phyloP scores from a whole-genome alignment of 2,113 vertebrate species.

The Bothrops jararaca region DNA sequence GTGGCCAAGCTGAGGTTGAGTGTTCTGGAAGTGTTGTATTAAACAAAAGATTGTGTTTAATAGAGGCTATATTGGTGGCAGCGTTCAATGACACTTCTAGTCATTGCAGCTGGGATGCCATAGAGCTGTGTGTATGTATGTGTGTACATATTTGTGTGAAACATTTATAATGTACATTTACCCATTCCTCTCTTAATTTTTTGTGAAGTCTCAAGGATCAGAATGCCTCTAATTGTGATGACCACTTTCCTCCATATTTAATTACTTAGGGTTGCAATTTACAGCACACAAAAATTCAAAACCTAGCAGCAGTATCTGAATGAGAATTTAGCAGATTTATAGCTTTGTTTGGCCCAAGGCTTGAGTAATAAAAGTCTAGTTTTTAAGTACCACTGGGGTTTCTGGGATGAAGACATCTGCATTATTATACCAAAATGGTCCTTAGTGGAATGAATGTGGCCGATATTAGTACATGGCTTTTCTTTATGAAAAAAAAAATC shows the following conservation, averaged over 20 bases:
- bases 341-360: slow-evolving; percentile 74
- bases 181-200: slow-evolving; percentile 60
- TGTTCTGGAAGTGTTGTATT: slow-evolving; percentile 14
- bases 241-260: slow-evolving; percentile 66
- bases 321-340: slow-evolving; percentile 74
- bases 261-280: slow-evolving; percentile 70
- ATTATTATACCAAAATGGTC: slow-evolving; percentile 82
- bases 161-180: slow-evolving; percentile 49
- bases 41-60: slow-evolving; percentile 30
- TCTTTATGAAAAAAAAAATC: slow-evolving; percentile 73
- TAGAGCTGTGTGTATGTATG: not conserved
- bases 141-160: slow-evolving; percentile 18
- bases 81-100: slow-evolving; percentile 44
- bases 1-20: slow-evolving; percentile 1
- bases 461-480: slow-evolving; percentile 73
- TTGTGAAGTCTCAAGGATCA: slow-evolving; percentile 62
- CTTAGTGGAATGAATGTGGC: slow-evolving; percentile 79
- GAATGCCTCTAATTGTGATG: slow-evolving; percentile 62
- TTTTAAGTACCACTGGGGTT: slow-evolving; percentile 77
- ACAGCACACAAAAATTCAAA: slow-evolving; percentile 60
- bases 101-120: slow-evolving; percentile 37
- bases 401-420: slow-evolving; percentile 80
- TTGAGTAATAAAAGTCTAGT: slow-evolving; percentile 75
- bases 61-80: slow-evolving; percentile 2
- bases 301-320: slow-evolving; percentile 62